Evolutionary conservation across 2,113 vertebrate species (phyloP).

Genomic region (Epinephelus lanceolatus): DNA sequence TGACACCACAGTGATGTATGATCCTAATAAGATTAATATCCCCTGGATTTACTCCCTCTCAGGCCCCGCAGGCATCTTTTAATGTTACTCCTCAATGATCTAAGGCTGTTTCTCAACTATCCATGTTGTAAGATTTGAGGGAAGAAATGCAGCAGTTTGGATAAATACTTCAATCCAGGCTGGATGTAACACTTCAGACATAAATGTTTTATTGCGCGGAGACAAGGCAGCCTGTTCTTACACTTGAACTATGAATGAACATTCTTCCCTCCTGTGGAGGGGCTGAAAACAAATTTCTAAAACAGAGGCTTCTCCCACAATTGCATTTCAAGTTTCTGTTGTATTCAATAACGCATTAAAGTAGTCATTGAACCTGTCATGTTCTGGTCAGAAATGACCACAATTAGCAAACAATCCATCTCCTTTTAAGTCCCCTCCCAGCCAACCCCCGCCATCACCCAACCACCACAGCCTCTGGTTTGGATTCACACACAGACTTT

Average conservation of each 20-base stretch:
- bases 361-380: constrained; percentile 92
- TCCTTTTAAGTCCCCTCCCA: constrained; percentile 84
- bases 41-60: constrained; percentile 80
- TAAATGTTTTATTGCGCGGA: constrained; percentile 29
- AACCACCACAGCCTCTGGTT: constrained; percentile 82
- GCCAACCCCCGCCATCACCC: constrained; percentile 86
- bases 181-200: constrained; percentile 34
- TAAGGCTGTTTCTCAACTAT: constrained; percentile 55
- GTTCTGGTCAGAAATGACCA: constrained; percentile 91
- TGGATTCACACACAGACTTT: constrained; percentile 87
- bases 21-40: constrained; percentile 96
- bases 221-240: constrained; percentile 52
- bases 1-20: constrained; percentile 96
- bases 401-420: constrained; percentile 96
- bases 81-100: constrained; percentile 72
- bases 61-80: constrained; percentile 62
- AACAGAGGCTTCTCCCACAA: constrained; percentile 62
- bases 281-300: constrained; percentile 58
- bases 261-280: constrained; percentile 44
- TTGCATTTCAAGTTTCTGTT: constrained; percentile 74
- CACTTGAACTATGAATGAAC: constrained; percentile 68
- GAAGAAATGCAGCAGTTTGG: constrained; percentile 28
- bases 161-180: constrained; percentile 37
- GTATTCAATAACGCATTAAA: constrained; percentile 76
- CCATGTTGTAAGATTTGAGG: constrained; percentile 20